Base-by-base conservation (phyloP, 2,113 vertebrate species). In the Erythrolamprus reginae region DNA sequence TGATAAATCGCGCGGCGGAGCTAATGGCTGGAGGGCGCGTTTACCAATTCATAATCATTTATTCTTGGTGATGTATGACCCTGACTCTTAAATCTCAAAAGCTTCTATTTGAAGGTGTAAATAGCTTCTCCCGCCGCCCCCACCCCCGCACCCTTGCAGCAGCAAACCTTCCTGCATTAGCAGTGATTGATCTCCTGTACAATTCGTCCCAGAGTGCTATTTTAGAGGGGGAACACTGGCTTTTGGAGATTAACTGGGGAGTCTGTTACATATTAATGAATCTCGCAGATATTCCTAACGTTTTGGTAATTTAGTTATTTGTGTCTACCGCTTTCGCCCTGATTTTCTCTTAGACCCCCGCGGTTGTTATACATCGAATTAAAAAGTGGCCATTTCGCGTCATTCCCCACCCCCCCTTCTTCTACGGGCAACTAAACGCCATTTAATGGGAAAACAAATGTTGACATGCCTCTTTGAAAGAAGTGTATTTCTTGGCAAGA, bases 241-340 rank as follows among this genome's bases (percentile, higher is more conserved):
- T 97, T 98, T 98, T 97, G 97, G 97, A 98, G 97, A 98, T 98
- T 98, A 98, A 98, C 96, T 96, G 97, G 97, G 97, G 96, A 96
- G 96, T 96, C 96, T 97, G 96, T 97, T 98, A 97, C 98, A 98
- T 98, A 98, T 98, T 98, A 97, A 98, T 97, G 98, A 98, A 97
- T 96, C 96, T 93, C 92, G 94, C 93, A 97, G 97, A 98, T 97
- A 97, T 96, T 97, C 96, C 96, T 97, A 97, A 97, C 97, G 97
- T 98, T 97, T 97, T 97, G 96, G 97, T 98, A 98, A 98, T 98
- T 98, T 97, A 97, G 97, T 98, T 98, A 98, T 97, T 98, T 97
- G 97, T 98, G 97, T 97, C 97, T 97, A 96, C 96, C 95, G 97
- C 96, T 96, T 95, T 97, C 96, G 95, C 96, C 93, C 95, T 97